Evolutionary conservation across 2,888 invertebrate genomes (phyloP).

Genomic region (Chirona hameri): DNA sequence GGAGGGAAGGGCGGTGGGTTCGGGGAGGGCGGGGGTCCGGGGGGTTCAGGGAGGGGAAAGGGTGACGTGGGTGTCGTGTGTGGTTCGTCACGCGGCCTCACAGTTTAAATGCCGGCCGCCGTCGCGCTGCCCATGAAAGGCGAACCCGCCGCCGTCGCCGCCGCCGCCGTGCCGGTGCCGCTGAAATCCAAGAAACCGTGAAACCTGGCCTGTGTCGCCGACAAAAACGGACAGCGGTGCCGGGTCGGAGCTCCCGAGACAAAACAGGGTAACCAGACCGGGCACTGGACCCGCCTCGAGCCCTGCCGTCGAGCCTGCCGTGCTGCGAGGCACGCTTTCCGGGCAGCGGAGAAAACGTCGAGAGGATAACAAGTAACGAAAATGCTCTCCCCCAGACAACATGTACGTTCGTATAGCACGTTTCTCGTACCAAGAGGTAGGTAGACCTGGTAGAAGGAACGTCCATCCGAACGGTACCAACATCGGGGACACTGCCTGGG

Average conservation of each 20-base stretch:
- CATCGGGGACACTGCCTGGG: no score
- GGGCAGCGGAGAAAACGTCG: no score
- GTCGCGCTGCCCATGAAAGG: neutral
- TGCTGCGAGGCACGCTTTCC: no score
- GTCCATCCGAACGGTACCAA: no score
- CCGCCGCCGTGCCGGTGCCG: neutral
- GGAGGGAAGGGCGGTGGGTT: no score
- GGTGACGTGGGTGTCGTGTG: neutral
- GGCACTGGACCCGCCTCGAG: neutral
- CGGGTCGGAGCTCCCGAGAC: neutral
- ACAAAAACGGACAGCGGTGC: neutral
- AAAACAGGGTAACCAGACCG: neutral
- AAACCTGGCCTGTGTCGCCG: neutral
- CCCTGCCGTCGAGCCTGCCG: neutral
- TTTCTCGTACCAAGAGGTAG: no score
- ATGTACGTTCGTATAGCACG: no score
- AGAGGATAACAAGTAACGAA: no score
- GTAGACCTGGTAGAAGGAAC: no score
- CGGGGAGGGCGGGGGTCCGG: neutral
- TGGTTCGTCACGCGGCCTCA: neutral
- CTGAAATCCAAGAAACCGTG: slow-evolving; percentile 8
- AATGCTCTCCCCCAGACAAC: no score
- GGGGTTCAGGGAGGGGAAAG: no score
- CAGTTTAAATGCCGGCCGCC: neutral
- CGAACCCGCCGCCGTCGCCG: neutral